Conservation (phyloP, 2,888 invertebrate species). For the Bombylius major region DNA sequence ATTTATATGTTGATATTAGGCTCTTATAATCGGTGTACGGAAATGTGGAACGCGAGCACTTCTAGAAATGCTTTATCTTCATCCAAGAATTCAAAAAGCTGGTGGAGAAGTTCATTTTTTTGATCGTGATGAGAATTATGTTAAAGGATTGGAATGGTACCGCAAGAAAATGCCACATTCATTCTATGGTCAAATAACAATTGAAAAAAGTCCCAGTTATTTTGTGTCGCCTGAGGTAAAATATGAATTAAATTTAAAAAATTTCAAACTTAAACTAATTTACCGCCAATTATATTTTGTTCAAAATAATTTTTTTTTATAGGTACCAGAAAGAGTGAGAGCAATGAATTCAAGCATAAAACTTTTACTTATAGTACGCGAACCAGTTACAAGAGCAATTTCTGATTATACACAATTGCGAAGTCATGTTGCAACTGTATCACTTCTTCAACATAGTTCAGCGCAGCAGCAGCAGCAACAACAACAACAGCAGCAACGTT, state of each 20-base stretch:
- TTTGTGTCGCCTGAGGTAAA: conserved; percentile 86
- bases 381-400: conserved; percentile 90
- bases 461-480: neutral
- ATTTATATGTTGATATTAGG: conserved; percentile 34
- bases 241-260: too few relatives aligned
- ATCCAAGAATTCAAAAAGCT: conserved; percentile 84
- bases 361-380: conserved; percentile 83
- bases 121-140: conserved; percentile 87
- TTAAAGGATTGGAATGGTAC: conserved; percentile 90
- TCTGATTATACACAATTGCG: conserved; percentile 93
- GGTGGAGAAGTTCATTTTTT: conserved; percentile 96
- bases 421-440: conserved; percentile 59
- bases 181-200: conserved; percentile 81
- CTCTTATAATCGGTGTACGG: conserved; percentile 86
- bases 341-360: conserved; percentile 90
- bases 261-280: too few relatives aligned
- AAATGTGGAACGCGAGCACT: conserved; percentile 95
- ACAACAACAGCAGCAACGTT: conserved; percentile 4
- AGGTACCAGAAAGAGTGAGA: conserved; percentile 86
- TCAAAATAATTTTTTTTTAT: conserved; percentile 9
- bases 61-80: conserved; percentile 90
- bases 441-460: conserved; percentile 37
- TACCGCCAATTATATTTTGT: too few relatives aligned
- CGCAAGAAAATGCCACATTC: conserved; percentile 88
- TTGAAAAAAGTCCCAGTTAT: conserved; percentile 97